A percentile compares a stretch with the other conserved stretches of the same genome.
These are phyloP conservation scores for Perccottus glenii DNA, from an alignment of 2,113 vertebrate genomes.

Conservation along the genomic window DNA sequence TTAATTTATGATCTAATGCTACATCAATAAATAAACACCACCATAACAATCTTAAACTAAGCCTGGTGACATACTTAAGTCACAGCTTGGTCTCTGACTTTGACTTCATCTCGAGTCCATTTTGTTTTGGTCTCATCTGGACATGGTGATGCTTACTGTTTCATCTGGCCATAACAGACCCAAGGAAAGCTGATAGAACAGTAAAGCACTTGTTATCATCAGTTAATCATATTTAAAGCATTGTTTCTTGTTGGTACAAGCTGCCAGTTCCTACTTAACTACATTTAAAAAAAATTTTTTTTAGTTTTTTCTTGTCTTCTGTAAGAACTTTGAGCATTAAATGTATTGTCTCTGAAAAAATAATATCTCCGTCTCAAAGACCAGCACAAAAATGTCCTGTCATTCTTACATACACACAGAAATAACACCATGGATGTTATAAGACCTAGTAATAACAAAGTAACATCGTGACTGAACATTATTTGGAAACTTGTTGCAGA, in stretches of 20 bases:
- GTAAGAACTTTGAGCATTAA: neutral
- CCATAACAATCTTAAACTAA: conserved; percentile 18
- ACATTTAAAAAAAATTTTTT: conserved; percentile 37
- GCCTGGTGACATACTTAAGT: neutral
- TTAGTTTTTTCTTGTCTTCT: conserved; percentile 40
- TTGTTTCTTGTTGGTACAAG: conserved; percentile 65
- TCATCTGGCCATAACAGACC: conserved; percentile 38
- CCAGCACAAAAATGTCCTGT: conserved; percentile 41
- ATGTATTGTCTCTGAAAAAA: conserved; percentile 15
- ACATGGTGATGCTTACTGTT: conserved; percentile 73
- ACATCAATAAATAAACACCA: conserved; percentile 44
- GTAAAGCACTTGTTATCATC: conserved; percentile 52
- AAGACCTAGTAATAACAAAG: conserved; percentile 51
- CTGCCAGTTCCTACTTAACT: conserved; percentile 65
- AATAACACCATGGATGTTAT: conserved; percentile 27
- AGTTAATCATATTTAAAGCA: conserved; percentile 73
- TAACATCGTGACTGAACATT: conserved; percentile 60
- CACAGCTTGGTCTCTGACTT: conserved; percentile 21
- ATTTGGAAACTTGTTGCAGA: conserved; percentile 50
- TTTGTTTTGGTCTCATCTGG: conserved; percentile 45
- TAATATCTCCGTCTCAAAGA: conserved; percentile 30
- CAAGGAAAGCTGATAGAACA: conserved; percentile 21
- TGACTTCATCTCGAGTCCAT: conserved; percentile 4
- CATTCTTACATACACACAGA: conserved; percentile 41
- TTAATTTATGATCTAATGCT: neutral